phyloP scores from a whole-genome alignment of 2,888 invertebrate genomes.

The Junonia oenone region DNA sequence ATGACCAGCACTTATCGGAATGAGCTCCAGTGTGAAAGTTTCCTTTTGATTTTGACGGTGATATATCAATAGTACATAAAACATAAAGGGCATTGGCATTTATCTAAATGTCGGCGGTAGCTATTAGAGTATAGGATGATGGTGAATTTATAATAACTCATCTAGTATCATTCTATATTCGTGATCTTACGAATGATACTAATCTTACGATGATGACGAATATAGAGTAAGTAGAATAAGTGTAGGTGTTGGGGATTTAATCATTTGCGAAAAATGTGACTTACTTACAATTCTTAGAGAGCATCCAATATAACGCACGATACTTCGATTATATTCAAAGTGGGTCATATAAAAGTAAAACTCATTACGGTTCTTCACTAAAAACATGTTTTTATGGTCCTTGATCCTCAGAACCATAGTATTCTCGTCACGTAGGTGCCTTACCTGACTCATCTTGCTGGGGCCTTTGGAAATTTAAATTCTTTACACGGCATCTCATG shows the following conservation, averaged over 20 bases:
- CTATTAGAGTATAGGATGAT: conserved; percentile 9
- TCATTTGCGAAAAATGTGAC: not conserved
- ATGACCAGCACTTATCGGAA: not conserved
- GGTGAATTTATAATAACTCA: not conserved
- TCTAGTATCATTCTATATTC: not conserved
- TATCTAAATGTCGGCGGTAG: conserved; percentile 10
- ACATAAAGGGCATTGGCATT: not conserved
- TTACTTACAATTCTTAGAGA: not conserved
- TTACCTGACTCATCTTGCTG: conserved; percentile 52
- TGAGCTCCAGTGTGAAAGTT: not conserved
- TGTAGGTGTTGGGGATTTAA: not conserved
- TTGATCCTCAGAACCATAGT: conserved; percentile 25
- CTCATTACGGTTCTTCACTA: conserved; percentile 23
- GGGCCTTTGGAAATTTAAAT: conserved; percentile 57
- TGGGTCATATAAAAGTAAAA: conserved; percentile 22
- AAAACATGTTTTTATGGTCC: conserved; percentile 27
- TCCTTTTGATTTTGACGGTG: not conserved
- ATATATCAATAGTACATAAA: not conserved
- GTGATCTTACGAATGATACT: too few species aligned
- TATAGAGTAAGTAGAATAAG: too few species aligned
- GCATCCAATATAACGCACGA: too few species aligned
- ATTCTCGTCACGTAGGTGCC: conserved; percentile 60
- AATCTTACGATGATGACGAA: too few species aligned
- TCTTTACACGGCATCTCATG: conserved; percentile 37
- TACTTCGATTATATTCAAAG: conserved; percentile 17